Conservation (phyloP, 2,888 invertebrate genomes). For the Mactromeris polynyma region DNA sequence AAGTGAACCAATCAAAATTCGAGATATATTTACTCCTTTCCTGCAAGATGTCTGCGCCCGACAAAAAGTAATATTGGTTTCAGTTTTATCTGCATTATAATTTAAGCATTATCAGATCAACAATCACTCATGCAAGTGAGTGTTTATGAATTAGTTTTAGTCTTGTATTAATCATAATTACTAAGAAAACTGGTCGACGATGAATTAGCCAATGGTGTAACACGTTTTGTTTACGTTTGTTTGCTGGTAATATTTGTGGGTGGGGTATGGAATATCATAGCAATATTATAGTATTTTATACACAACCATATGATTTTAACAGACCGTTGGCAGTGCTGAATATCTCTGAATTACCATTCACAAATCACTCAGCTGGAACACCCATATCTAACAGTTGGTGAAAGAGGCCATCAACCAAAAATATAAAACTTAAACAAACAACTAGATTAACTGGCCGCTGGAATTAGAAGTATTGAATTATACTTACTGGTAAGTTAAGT, state of each 20-base stretch:
- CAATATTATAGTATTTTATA: too few relatives aligned
- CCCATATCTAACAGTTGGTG: too few relatives aligned
- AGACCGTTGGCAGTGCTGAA: too few relatives aligned
- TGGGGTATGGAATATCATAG: constrained; percentile 7
- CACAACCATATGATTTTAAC: too few relatives aligned
- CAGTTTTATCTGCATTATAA: not conserved
- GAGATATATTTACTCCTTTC: not conserved
- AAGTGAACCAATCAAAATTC: constrained; percentile 33
- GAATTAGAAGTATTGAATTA: too few relatives aligned
- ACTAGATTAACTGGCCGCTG: too few relatives aligned
- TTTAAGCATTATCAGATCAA: not conserved
- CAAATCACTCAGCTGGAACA: too few relatives aligned
- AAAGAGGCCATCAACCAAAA: not conserved
- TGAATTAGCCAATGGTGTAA: not conserved
- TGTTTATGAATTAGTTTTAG: not conserved
- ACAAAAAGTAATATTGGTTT: constrained; percentile 35
- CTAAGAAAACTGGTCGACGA: not conserved
- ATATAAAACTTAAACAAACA: too few relatives aligned
- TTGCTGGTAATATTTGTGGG: not conserved
- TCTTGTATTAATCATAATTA: not conserved
- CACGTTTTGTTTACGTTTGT: not conserved
- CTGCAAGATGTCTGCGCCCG: constrained; percentile 54
- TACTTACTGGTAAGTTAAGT: too few relatives aligned
- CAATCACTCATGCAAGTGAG: not conserved
- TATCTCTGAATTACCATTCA: too few relatives aligned